These are phyloP conservation scores for Gallinago nigripennis DNA, from an alignment of 2,797 vertebrate genomes.

Conservation along the genomic window DNA sequence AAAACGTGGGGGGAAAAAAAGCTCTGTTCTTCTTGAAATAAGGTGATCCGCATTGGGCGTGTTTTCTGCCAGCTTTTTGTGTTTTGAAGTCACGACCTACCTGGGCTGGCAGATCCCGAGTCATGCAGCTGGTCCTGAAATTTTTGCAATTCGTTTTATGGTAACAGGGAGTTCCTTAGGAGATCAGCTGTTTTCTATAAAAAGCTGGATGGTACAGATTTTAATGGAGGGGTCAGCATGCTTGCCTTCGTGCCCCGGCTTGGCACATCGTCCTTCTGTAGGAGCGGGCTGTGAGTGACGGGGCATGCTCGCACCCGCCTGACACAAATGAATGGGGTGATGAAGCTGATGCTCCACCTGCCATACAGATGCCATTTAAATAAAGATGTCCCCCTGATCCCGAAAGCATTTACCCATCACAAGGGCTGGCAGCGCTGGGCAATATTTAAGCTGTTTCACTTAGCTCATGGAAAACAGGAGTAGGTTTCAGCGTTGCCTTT, in stretches of 20 bases:
- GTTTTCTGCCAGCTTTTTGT: neutral
- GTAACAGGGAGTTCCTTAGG: neutral
- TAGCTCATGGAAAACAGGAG: slow-evolving; percentile 58
- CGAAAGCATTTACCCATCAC: slow-evolving; percentile 26
- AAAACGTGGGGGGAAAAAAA: neutral
- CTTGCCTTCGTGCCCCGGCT: neutral
- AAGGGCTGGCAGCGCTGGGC: neutral
- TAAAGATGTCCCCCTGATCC: slow-evolving; percentile 40
- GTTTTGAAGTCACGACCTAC: neutral
- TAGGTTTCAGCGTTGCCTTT: slow-evolving; percentile 59
- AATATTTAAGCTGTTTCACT: slow-evolving; percentile 22
- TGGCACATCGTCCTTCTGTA: neutral
- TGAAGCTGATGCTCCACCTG: slow-evolving; percentile 26
- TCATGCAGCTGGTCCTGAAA: neutral
- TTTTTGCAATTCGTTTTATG: neutral
- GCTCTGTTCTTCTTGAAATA: neutral
- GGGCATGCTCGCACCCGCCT: neutral
- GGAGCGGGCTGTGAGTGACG: neutral
- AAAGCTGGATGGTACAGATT: slow-evolving; percentile 22
- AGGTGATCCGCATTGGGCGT: neutral
- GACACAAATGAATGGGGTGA: neutral
- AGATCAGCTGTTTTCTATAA: slow-evolving; percentile 49
- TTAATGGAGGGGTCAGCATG: neutral
- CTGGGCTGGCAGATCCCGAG: neutral
- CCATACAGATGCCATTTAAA: slow-evolving; percentile 35